Evolutionary conservation across 2,113 vertebrate species (phyloP).

Genomic region (Tetraodon nigroviridis): DNA sequence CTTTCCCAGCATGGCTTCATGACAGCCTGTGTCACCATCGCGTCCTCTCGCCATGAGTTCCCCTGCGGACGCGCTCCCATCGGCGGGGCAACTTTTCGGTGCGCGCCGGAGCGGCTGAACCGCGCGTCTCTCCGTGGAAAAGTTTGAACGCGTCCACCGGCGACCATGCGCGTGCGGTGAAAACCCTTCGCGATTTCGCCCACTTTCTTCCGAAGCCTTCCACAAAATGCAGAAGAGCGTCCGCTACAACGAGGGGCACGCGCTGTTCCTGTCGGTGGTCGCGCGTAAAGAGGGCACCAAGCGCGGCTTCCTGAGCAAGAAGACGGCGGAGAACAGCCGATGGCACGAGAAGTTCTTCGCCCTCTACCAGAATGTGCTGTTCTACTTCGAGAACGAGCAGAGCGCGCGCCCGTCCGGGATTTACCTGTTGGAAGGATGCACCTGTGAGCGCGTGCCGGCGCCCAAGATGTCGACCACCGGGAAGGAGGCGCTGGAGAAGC

Average conservation of each 20-base stretch:
- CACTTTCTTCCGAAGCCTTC: not conserved
- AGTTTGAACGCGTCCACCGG: constrained; percentile 28
- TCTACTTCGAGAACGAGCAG: constrained; percentile 96
- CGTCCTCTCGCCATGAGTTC: constrained; percentile 47
- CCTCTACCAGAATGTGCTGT: constrained; percentile 93
- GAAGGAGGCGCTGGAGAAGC: constrained; percentile 89
- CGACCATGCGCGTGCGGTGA: constrained; percentile 47
- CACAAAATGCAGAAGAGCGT: constrained; percentile 91
- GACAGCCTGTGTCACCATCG: constrained; percentile 25
- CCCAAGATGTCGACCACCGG: constrained; percentile 79
- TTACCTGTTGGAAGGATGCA: constrained; percentile 96
- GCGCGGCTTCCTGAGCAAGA: constrained; percentile 90
- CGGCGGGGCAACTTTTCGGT: constrained; percentile 64
- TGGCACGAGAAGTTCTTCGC: constrained; percentile 98
- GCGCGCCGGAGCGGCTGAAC: constrained; percentile 48
- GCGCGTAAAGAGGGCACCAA: constrained; percentile 94
- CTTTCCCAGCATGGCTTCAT: constrained; percentile 41
- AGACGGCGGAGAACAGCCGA: constrained; percentile 90
- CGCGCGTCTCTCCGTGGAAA: constrained; percentile 33
- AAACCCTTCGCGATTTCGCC: no score
- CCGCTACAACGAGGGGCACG: constrained; percentile 95
- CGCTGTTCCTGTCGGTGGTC: constrained; percentile 84
- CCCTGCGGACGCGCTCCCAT: constrained; percentile 35
- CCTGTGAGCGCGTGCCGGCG: constrained; percentile 86
- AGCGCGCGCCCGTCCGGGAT: constrained; percentile 90